Evolutionary conservation across 92 coral and sea anemone species (phyloP), one percentile per base, ranked within the genome.

Genomic region (Zoanthus sansibaricus): DNA sequence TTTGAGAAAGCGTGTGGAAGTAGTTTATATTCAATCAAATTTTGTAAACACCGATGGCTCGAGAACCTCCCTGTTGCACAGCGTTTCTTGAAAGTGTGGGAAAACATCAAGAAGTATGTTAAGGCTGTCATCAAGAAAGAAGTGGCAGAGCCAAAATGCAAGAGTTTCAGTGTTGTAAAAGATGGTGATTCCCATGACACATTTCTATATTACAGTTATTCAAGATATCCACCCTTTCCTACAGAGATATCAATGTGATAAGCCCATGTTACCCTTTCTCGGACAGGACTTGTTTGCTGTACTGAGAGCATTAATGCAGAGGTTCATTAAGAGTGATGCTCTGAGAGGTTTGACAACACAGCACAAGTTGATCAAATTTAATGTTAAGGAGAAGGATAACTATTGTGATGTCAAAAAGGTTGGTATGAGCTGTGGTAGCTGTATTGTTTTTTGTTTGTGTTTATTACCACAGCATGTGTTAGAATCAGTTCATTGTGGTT

Each of bases 31-130:
- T 68, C 87, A 83, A 68, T 83, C 74, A 16, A 83, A 69, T 83
- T 70, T 69, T 83, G 78, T 74, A 66, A 83, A 74, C 87, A 83
- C 76, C 76, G 87, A 83, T 83, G 77, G 87, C 77, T 83, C 47
- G 78, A 72, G 47, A 83, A 83, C 37, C 87, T 83, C 72, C 87
- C 77, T 83, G 87, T 83, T 51, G 77, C 87, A 47, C 87, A 83
- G 77, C 77, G 87, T 83, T 70, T 83, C 87, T 52, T 83, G 87
- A 69, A 47, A 75, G 87, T 83, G 45, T 69, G 87, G 87, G 87
- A 83, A 75, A 83, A 83, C 64, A 83, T 83, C 59, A 83, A 83
- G 87, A 83, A 70, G 76, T 83, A 64, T 83, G 87, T 46, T 47
- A 54, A 83, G 48, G 78, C 87, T 32, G 77, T 83, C 42, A 75